A percentile compares a stretch with the other conserved stretches of the same genome.
These are phyloP conservation scores for Muscina levida DNA, from an alignment of 2,888 invertebrate species.

Conservation along the genomic window DNA sequence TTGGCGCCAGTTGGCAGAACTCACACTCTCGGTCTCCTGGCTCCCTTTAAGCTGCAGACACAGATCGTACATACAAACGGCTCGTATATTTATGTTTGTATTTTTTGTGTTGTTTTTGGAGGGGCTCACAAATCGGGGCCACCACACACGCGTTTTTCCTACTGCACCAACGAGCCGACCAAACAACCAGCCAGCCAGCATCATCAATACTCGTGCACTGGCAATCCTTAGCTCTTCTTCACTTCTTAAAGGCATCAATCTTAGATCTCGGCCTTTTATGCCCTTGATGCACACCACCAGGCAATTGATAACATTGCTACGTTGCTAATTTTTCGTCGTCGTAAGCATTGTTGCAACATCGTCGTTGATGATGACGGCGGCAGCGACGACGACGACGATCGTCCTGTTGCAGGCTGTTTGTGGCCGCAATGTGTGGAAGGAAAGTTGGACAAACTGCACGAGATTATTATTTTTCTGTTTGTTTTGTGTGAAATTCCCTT, in stretches of 20 bases:
- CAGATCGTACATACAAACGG: conserved; percentile 12
- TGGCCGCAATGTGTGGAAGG: background rate
- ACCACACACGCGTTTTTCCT: conserved; percentile 27
- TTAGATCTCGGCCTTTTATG: conserved; percentile 57
- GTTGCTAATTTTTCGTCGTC: conserved; percentile 63
- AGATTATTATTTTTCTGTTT: conserved; percentile 60
- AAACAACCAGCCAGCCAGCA: background rate
- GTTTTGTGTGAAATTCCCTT: conserved; percentile 62
- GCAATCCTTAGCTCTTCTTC: background rate
- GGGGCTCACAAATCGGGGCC: conserved; percentile 38
- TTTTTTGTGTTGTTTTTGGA: conserved; percentile 1
- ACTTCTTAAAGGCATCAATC: conserved; percentile 54
- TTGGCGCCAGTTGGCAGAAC: conserved; percentile 79
- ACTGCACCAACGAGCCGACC: background rate
- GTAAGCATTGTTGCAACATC: conserved; percentile 48
- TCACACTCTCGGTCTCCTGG: conserved; percentile 52
- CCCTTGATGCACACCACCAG: conserved; percentile 59
- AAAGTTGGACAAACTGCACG: background rate
- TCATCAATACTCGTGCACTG: conserved; percentile 2
- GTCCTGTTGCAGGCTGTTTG: background rate
- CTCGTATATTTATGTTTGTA: conserved; percentile 22
- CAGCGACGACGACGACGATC: background rate
- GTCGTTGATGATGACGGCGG: background rate
- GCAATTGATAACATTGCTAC: conserved; percentile 64
- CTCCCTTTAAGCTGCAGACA: conserved; percentile 21